A percentile compares a stretch with the other conserved stretches of the same genome.
Evolutionary conservation across 2,797 vertebrate genomes (phyloP).

Genomic region (Sebastiscus albofasciatus): DNA sequence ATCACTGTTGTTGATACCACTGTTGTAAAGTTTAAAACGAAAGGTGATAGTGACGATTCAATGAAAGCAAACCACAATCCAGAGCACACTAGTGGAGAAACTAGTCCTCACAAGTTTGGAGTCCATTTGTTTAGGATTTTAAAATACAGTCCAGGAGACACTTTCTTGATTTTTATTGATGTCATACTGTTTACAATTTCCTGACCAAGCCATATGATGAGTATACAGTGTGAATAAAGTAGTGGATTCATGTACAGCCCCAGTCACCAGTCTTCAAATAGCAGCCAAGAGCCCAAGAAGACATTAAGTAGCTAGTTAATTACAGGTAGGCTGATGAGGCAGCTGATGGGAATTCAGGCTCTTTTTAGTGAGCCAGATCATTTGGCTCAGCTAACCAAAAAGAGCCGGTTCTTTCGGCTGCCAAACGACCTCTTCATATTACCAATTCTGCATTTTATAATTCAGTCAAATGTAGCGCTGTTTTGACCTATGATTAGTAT

Average conservation of each 20-base stretch:
- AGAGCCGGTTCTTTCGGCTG: no score
- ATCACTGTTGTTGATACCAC: constrained; percentile 35
- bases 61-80: not conserved
- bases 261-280: not conserved
- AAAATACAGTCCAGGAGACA: not conserved
- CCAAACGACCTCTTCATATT: no score
- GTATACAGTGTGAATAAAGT: not conserved
- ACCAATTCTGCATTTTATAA: no score
- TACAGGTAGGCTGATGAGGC: not conserved
- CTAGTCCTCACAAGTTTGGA: not conserved
- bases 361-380: no score
- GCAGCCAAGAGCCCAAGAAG: not conserved
- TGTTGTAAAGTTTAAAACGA: constrained; percentile 15
- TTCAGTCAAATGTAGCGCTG: no score
- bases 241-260: not conserved
- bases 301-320: not conserved
- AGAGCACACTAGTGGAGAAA: not conserved
- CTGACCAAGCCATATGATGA: not conserved
- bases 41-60: constrained; percentile 13
- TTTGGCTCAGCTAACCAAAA: no score
- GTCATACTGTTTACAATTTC: not conserved
- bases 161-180: not conserved
- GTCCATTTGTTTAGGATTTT: not conserved
- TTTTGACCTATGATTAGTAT: no score
- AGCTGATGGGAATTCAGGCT: no score